These are phyloP conservation scores for Carassius carassius DNA, from an alignment of 2,113 vertebrate genomes.

Conservation along the genomic window DNA sequence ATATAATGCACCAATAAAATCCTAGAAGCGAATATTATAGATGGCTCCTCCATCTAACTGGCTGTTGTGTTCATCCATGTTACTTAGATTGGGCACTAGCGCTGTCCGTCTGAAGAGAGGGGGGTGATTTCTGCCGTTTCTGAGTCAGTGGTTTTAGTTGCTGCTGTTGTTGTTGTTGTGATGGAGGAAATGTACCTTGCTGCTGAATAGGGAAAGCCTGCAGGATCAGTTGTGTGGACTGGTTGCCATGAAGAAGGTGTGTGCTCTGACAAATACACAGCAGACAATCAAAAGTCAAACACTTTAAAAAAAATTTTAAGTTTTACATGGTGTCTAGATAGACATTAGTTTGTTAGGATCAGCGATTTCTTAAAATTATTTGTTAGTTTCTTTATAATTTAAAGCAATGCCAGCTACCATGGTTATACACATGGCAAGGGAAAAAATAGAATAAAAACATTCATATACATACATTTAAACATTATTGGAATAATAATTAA, in stretches of 20 bases:
- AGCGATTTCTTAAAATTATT: background rate
- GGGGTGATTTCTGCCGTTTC: conserved; percentile 69
- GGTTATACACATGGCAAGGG: too few relatives aligned
- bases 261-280: conserved; percentile 77
- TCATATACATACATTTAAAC: too few relatives aligned
- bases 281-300: background rate
- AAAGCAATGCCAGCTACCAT: too few relatives aligned
- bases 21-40: conserved; percentile 50
- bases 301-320: background rate
- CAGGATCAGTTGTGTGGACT: conserved; percentile 92
- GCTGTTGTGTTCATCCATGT: conserved; percentile 13
- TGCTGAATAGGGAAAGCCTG: conserved; percentile 95
- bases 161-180: conserved; percentile 62
- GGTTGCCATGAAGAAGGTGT: conserved; percentile 88
- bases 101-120: conserved; percentile 87
- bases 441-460: too few relatives aligned
- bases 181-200: conserved; percentile 83
- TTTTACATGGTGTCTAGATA: background rate
- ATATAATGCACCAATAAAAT: background rate
- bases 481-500: too few relatives aligned
- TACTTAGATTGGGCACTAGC: conserved; percentile 87
- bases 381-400: too few relatives aligned
- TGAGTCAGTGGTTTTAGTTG: conserved; percentile 74
- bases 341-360: background rate
- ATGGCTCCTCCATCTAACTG: conserved; percentile 7